These are phyloP conservation scores for Muricea muricata DNA, from an alignment of 92 coral and sea anemone species.

Conservation along the genomic window DNA sequence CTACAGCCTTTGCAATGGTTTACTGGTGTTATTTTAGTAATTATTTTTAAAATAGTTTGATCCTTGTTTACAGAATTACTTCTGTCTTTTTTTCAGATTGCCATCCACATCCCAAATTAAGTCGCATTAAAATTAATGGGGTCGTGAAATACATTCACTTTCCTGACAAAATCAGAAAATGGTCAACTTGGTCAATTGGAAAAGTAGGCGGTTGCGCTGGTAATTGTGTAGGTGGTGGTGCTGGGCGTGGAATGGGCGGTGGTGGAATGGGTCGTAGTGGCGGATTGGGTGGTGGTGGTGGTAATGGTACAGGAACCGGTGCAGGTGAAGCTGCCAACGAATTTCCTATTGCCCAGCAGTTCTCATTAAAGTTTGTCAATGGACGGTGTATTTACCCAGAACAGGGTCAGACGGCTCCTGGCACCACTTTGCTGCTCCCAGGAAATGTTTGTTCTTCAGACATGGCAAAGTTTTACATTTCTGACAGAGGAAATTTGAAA, in stretches of 20 bases:
- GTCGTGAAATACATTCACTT: not conserved
- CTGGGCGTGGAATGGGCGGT: not conserved
- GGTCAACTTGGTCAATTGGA: not conserved
- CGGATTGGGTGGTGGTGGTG: not conserved
- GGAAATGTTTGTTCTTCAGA: not conserved
- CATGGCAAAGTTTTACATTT: not conserved
- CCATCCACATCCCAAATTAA: not conserved
- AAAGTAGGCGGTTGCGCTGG: not conserved
- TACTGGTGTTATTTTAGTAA: no score
- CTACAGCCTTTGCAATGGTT: no score
- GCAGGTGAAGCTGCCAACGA: not conserved
- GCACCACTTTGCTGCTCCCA: not conserved
- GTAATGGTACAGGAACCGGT: not conserved
- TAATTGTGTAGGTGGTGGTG: not conserved
- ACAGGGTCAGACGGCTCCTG: not conserved
- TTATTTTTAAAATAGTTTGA: no score
- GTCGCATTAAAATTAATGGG: constrained; percentile 7
- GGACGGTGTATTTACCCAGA: constrained; percentile 18
- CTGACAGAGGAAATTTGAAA: not conserved
- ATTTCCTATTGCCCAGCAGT: not conserved
- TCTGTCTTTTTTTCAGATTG: not conserved
- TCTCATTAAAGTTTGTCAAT: not conserved
- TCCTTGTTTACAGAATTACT: no score
- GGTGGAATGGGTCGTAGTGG: not conserved
- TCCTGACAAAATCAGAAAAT: not conserved